A percentile compares a stretch with the other conserved stretches of the same genome.
Conservation (phyloP, 2,888 invertebrate genomes). For the Bembecia ichneumoniformis region DNA sequence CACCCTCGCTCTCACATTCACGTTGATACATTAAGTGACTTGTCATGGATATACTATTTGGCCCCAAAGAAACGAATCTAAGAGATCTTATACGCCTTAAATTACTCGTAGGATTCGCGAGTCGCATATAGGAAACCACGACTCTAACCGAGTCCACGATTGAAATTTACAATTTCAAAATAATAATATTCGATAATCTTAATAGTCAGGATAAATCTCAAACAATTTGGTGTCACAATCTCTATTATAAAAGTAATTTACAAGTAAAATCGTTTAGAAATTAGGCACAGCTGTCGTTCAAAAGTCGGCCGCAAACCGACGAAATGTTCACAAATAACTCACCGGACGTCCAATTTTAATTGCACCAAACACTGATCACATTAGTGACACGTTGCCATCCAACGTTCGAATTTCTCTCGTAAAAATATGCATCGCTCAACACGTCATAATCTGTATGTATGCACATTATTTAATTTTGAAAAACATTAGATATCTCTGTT, state of each 20-base stretch:
- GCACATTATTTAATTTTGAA: too few species aligned
- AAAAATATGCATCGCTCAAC: too few species aligned
- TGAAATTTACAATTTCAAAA: too few species aligned
- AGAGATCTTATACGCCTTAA: slow-evolving; percentile 31
- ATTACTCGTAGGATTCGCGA: neutral
- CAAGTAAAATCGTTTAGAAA: slow-evolving; percentile 11
- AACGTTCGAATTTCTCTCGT: too few species aligned
- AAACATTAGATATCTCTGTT: too few species aligned
- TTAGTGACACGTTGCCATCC: too few species aligned
- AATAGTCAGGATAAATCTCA: slow-evolving; percentile 22
- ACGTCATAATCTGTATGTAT: too few species aligned
- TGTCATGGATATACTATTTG: slow-evolving; percentile 69
- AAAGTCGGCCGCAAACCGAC: slow-evolving; percentile 19
- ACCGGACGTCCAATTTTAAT: slow-evolving; percentile 18
- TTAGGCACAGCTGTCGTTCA: slow-evolving; percentile 25
- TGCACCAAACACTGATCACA: too few species aligned
- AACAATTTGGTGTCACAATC: slow-evolving; percentile 61
- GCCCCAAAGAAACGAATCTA: slow-evolving; percentile 62
- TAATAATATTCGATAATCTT: too few species aligned
- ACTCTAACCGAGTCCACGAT: too few species aligned
- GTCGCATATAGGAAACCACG: too few species aligned
- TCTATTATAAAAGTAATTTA: slow-evolving; percentile 25
- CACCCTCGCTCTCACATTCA: neutral
- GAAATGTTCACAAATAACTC: slow-evolving; percentile 33
- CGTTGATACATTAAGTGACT: slow-evolving; percentile 25